A percentile compares a stretch with the other conserved stretches of the same genome.
Evolutionary conservation across 1,140 invertebrate species (phyloP).

Genomic region (Drosophila mauritiana): DNA sequence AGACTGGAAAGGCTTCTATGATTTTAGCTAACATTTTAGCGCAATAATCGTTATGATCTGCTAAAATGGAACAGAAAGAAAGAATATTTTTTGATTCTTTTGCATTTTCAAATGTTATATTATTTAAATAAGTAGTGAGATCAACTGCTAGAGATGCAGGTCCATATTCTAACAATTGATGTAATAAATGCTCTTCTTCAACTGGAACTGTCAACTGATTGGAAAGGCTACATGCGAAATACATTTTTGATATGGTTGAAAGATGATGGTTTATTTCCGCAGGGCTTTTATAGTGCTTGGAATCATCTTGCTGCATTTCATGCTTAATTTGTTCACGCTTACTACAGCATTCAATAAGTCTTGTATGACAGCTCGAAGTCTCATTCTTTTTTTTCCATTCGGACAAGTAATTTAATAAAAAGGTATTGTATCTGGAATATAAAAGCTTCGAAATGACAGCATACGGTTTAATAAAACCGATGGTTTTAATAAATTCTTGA

Average conservation of each 20-base stretch:
- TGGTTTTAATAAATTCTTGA: constrained; percentile 54
- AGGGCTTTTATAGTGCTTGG: neutral
- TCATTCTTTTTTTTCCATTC: constrained; percentile 25
- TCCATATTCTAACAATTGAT: constrained; percentile 44
- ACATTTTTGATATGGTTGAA: constrained; percentile 14
- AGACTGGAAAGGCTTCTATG: constrained; percentile 9
- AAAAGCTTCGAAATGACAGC: constrained; percentile 62
- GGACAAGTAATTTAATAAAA: constrained; percentile 50
- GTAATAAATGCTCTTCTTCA: constrained; percentile 35
- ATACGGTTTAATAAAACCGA: constrained; percentile 58
- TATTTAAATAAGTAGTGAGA: constrained; percentile 12
- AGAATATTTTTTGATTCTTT: constrained; percentile 36
- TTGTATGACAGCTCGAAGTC: constrained; percentile 13
- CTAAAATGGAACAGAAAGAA: constrained; percentile 51
- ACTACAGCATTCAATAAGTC: constrained; percentile 45
- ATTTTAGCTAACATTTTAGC: constrained; percentile 23
- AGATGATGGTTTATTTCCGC: constrained; percentile 23
- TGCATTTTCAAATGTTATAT: constrained; percentile 17
- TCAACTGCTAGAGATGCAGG: constrained; percentile 12
- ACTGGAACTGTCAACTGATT: neutral
- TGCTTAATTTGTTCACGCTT: constrained; percentile 30
- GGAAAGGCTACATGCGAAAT: constrained; percentile 3
- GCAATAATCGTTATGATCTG: constrained; percentile 35
- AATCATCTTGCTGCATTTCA: constrained; percentile 8
- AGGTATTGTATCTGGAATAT: constrained; percentile 39